Evolutionary conservation across 2,113 vertebrate genomes (phyloP), one percentile per base, ranked within the genome.

Genomic region (Gallinago paraguaiae): DNA sequence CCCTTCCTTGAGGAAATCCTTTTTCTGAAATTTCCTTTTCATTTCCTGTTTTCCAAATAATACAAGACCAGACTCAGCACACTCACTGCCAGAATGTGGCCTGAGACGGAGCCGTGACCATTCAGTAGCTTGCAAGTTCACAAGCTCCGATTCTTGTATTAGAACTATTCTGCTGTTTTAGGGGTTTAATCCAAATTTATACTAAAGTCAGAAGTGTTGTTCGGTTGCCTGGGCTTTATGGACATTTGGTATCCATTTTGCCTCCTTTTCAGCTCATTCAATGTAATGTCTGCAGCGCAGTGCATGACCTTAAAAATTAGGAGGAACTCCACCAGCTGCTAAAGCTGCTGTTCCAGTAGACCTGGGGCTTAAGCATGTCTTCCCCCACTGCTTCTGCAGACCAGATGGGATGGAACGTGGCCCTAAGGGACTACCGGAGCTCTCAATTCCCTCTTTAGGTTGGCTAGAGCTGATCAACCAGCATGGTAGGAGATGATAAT

Each of bases 1-100:
- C 69, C 39, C 39, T 95, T 97, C 88, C 95, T 96, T 28, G 33
- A 93, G 94, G 94, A 97, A 96, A 96, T 96, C 86, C 88, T 90
- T 76, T 93, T 91, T 86, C 78, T 77, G 90, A 97, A 94, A 92
- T 96, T 93, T 86, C 76, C 69, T 93, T 95, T 91, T 82, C 68
- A 53, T 92, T 97, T 97, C 96, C 96, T 97, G 92, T 95, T 96
- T 95, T 94, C 74, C 28, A 75, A 77, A 78, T 67, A 90, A 56
- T 37, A 28, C 48, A 61, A 53, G 50, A 69, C 28, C 31, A 87
- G 51, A 33, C 35, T 84, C 83, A 82, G 72, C 74, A 81, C 48
- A 13, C 43, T 63, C 46, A 56, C 25, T 85, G 48, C 67, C 80
- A 91, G 67, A 88, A 57, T 4, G 14, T 53, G 33, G 17, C 28